Evolutionary conservation across 1,140 invertebrate genomes (phyloP), one percentile per base, ranked within the genome.

Genomic region (Oedothorax gibbosus): DNA sequence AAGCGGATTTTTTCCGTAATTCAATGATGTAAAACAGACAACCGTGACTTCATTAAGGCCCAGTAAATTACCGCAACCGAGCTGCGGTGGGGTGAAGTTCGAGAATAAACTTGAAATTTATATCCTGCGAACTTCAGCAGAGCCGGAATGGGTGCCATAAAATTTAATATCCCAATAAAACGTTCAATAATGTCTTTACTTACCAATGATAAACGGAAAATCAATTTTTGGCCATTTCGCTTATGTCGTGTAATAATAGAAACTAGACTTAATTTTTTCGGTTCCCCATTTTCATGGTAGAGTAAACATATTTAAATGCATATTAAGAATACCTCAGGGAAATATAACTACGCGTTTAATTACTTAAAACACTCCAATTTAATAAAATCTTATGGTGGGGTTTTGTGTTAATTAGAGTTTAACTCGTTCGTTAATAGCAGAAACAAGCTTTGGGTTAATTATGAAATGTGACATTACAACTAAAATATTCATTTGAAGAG

Each of bases 141-240:
- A 35, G 18, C 53, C 18, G 51, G 20, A 73, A 73, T 57, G 71
- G 57, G 57, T 73, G 76, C 35, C 76, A 64, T 78, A 78, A 78
- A 78, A 66, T 78, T 78, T 78, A 78, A 78, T 68, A 54, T 51
- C 76, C 50, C 50, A 53, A 78, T 78, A 78, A 78, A 78, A 64
- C 51, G 60, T 78, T 78, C 76, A 78, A 78, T 78, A 78, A 78
- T 65, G 76, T 66, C 51, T 21, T 78, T 60, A 51, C 35, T 78
- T 8, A 53, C 64, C 49, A 51, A 64, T 78, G 66, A 78, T 78
- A 65, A 53, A 78, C 76, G 53, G 18, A 21, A 51, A 78, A 78
- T 78, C 76, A 78, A 78, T 78, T 65, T 68, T 64, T 54, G 57
- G 21, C 18, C 76, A 65, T 51, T 54, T 54, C n/a, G 15, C 50